phyloP scores from a whole-genome alignment of 92 coral and sea anemone species.

The Zoanthus solanderi region DNA sequence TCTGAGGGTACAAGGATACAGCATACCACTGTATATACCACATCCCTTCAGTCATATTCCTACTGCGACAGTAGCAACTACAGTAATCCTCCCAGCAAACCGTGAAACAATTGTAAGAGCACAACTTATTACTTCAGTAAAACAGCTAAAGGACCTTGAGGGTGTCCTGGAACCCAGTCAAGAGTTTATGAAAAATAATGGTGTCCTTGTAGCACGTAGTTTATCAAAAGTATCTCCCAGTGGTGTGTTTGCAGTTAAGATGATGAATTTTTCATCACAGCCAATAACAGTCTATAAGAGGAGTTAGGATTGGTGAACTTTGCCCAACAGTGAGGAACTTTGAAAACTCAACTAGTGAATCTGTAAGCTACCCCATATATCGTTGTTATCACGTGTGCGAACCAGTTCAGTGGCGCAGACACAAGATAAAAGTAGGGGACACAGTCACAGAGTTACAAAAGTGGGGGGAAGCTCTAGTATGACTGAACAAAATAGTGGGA shows the following conservation, averaged over 20 bases:
- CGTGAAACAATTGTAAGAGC: background rate
- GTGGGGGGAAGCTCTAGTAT: no score
- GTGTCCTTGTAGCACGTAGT: conserved; percentile 17
- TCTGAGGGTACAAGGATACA: background rate
- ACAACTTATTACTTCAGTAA: background rate
- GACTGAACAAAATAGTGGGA: no score
- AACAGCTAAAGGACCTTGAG: background rate
- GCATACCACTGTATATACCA: background rate
- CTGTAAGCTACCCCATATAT: background rate
- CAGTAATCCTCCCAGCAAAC: conserved; percentile 14
- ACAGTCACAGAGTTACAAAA: no score
- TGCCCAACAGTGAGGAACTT: background rate
- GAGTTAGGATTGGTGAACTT: background rate
- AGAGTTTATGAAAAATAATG: conserved; percentile 6
- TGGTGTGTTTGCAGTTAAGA: background rate
- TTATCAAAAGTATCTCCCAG: background rate
- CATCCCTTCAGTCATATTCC: background rate
- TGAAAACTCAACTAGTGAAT: no score
- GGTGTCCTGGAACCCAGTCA: conserved; percentile 12
- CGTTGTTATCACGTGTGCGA: background rate
- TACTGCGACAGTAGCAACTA: background rate
- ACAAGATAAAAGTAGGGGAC: background rate
- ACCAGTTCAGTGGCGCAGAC: background rate
- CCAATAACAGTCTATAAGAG: background rate
- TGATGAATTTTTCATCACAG: background rate